Evolutionary conservation across 2,888 invertebrate species (phyloP).

Genomic region (Coenonympha arcania): DNA sequence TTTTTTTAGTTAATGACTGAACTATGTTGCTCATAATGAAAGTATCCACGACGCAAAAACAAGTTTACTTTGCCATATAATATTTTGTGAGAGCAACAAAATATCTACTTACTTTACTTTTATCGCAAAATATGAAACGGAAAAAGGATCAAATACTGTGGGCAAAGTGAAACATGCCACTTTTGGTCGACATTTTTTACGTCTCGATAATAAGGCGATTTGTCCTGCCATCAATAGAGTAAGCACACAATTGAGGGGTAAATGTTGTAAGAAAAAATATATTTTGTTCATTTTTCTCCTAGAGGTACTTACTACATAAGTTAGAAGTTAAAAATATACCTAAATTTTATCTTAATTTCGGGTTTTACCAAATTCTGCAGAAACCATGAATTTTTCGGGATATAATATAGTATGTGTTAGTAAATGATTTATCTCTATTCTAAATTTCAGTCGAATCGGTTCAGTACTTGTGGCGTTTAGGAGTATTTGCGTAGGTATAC

Average conservation of each 20-base stretch:
- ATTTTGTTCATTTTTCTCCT: slow-evolving; percentile 2
- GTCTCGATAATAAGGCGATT: slow-evolving; percentile 13
- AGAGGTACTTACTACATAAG: background rate
- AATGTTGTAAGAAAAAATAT: background rate
- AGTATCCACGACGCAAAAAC: too few species aligned
- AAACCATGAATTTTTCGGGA: too few species aligned
- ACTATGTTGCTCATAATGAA: too few species aligned
- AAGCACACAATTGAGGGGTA: background rate
- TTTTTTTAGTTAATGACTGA: too few species aligned
- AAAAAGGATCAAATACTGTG: slow-evolving; percentile 12
- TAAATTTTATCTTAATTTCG: too few species aligned
- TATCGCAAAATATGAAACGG: background rate
- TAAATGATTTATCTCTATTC: too few species aligned
- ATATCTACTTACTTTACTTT: background rate
- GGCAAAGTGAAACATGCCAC: slow-evolving; percentile 8
- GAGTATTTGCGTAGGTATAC: too few species aligned
- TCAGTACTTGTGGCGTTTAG: too few species aligned
- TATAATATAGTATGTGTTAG: too few species aligned
- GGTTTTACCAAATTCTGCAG: too few species aligned
- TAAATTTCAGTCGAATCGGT: too few species aligned
- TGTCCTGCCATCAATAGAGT: slow-evolving; percentile 7
- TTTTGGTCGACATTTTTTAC: slow-evolving; percentile 9
- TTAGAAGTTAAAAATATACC: too few species aligned
- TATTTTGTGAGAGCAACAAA: background rate
- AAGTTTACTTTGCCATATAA: background rate